Evolutionary conservation across 2,888 invertebrate genomes (phyloP).

Genomic region (Cephus nigrinus): DNA sequence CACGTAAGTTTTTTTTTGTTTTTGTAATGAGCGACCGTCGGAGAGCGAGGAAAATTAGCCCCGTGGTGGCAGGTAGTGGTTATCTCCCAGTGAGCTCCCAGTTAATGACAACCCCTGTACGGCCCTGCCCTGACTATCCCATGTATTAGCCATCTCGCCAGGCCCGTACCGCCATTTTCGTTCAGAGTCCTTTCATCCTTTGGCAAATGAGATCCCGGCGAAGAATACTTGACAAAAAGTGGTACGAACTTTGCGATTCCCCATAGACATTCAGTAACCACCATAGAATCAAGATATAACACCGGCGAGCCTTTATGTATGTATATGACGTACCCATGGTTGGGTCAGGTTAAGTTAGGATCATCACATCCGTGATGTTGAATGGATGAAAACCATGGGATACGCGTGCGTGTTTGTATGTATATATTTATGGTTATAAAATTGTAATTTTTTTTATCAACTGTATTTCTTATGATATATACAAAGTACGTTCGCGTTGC

Average conservation of each 20-base stretch:
- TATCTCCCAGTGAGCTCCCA: conserved; percentile 63
- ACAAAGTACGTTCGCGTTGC: background rate
- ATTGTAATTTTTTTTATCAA: no score
- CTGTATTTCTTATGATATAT: background rate
- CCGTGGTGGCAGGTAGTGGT: conserved; percentile 64
- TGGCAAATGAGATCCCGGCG: background rate
- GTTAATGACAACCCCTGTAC: conserved; percentile 64
- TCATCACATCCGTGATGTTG: background rate
- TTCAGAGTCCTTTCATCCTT: background rate
- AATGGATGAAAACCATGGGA: background rate
- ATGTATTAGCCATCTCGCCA: background rate
- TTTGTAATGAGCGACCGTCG: conserved; percentile 45
- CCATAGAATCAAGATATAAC: background rate
- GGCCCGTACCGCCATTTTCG: background rate
- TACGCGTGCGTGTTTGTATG: no score
- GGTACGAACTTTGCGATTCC: background rate
- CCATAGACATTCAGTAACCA: background rate
- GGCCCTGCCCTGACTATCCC: conserved; percentile 49
- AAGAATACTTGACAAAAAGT: background rate
- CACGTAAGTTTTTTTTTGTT: conserved; percentile 45
- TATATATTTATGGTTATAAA: background rate
- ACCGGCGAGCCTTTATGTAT: background rate
- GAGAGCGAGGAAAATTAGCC: conserved; percentile 59
- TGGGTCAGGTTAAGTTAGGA: background rate
- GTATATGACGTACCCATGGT: background rate